These are phyloP conservation scores for Hylia prasina DNA, from an alignment of 2,113 vertebrate species.

Conservation along the genomic window DNA sequence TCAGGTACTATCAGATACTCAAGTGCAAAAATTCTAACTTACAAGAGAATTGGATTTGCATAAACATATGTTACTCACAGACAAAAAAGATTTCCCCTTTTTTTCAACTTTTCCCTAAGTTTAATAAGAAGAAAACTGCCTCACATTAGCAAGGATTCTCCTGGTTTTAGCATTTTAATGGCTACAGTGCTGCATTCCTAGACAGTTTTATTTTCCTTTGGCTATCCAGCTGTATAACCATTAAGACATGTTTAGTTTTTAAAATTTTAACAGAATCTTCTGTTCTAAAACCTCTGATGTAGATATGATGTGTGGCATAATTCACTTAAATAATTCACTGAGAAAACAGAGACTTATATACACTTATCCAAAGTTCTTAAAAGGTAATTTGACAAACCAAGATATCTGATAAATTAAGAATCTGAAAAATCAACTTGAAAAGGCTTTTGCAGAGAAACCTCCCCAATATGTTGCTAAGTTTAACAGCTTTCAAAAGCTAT, in stretches of 20 bases:
- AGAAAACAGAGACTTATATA: neutral
- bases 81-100: neutral
- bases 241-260: neutral
- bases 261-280: neutral
- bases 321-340: neutral
- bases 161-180: neutral
- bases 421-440: neutral
- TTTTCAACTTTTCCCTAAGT: neutral
- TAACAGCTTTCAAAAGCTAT: neutral
- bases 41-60: neutral
- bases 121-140: neutral
- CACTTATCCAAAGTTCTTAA: neutral
- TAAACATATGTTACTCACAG: neutral
- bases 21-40: neutral
- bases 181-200: neutral
- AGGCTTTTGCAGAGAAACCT: neutral
- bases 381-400: neutral
- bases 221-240: neutral
- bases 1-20: neutral
- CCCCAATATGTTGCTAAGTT: neutral
- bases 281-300: neutral
- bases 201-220: neutral
- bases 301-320: fast-evolving
- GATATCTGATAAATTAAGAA: neutral
- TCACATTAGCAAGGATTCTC: neutral